A percentile compares a stretch with the other conserved stretches of the same genome.
phyloP scores from a whole-genome alignment of 2,797 vertebrate genomes.

The Austrolebias charrua region DNA sequence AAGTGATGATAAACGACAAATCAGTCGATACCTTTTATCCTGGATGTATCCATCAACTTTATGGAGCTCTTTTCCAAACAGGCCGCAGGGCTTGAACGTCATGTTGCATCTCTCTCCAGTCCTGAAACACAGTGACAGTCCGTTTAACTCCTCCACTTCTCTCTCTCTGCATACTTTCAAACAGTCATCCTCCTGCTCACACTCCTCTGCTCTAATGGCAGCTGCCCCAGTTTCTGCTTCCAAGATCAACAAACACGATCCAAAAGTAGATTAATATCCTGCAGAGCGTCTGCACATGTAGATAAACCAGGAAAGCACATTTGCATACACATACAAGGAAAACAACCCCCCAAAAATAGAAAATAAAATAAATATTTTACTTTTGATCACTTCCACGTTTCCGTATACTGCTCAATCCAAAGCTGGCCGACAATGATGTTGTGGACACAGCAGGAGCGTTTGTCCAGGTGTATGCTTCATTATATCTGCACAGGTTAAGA shows the following conservation, averaged over 20 bases:
- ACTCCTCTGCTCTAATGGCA: slow-evolving; percentile 43
- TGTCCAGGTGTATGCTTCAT: slow-evolving; percentile 97
- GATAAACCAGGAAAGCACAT: background rate
- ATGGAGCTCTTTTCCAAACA: slow-evolving; percentile 97
- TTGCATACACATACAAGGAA: slow-evolving; percentile 6
- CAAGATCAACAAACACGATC: slow-evolving; percentile 56
- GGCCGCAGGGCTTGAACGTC: slow-evolving; percentile 93
- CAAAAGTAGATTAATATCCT: slow-evolving; percentile 45
- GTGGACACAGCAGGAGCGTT: slow-evolving; percentile 98
- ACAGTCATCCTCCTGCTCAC: slow-evolving; percentile 54
- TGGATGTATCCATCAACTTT: slow-evolving; percentile 98
- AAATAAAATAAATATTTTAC: slow-evolving; percentile 72
- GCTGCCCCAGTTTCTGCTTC: slow-evolving; percentile 59
- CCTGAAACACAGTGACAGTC: slow-evolving; percentile 76
- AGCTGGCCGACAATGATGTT: slow-evolving; percentile 98
- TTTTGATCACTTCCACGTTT: slow-evolving; percentile 95
- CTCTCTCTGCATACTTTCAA: slow-evolving; percentile 49
- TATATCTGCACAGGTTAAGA: slow-evolving; percentile 79
- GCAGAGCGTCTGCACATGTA: slow-evolving; percentile 12
- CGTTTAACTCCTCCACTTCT: slow-evolving; percentile 55
- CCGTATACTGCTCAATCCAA: slow-evolving; percentile 99
- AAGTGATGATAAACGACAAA: slow-evolving; percentile 1
- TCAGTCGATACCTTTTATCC: slow-evolving; percentile 90
- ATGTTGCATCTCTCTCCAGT: slow-evolving; percentile 93
- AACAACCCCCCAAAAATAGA: background rate